Conservation (phyloP, 2,888 invertebrate species). For the Acrobasis consociella region DNA sequence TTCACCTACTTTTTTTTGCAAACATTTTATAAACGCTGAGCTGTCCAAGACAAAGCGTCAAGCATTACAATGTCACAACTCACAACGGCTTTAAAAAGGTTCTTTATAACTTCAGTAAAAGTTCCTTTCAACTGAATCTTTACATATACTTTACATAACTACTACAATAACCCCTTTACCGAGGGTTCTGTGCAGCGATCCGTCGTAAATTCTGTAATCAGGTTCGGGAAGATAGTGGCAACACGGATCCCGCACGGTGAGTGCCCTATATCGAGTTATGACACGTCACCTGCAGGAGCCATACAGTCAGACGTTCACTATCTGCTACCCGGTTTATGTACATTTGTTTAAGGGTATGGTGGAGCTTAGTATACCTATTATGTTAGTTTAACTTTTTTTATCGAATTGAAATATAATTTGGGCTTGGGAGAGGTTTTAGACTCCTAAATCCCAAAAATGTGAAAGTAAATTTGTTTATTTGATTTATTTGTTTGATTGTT, state of each 20-base stretch:
- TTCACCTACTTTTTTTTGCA: no score
- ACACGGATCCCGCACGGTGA: constrained; percentile 39
- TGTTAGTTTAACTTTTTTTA: no score
- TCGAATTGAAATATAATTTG: no score
- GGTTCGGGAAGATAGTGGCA: constrained; percentile 41
- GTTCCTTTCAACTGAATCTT: background rate
- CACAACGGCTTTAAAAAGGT: background rate
- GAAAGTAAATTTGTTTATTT: no score
- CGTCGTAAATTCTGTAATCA: constrained; percentile 50
- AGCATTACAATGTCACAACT: no score
- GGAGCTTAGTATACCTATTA: no score
- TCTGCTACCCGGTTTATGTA: background rate
- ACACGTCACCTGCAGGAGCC: constrained; percentile 46
- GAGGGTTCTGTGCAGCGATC: constrained; percentile 40
- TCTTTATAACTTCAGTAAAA: background rate
- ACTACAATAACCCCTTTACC: constrained; percentile 5
- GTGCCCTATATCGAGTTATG: constrained; percentile 51
- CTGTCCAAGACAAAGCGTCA: no score
- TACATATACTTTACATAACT: background rate
- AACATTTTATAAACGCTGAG: no score
- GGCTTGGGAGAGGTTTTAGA: no score
- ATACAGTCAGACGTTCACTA: constrained; percentile 21
- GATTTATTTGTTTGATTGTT: no score
- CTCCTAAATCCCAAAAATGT: no score
- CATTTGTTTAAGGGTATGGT: background rate